Base-by-base conservation (phyloP, 2,113 vertebrate species). In the Oryctolagus cuniculus region DNA sequence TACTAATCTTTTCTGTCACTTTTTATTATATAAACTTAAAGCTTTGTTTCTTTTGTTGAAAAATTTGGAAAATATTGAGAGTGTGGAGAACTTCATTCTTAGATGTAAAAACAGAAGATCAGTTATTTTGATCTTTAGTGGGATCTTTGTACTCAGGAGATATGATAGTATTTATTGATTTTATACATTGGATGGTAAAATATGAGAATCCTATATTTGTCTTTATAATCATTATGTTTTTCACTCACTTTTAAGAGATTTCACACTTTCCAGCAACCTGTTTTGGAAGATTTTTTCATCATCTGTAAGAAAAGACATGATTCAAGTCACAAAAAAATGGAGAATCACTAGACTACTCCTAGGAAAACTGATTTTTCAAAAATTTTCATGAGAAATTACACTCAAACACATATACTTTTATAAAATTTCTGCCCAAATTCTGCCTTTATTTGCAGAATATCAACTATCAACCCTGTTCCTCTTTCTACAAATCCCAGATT, bases 241-340 rank as follows among this genome's bases (percentile, higher is more conserved):
- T 44, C 61, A 75, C 73, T 95, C 16, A 89, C 86, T 34, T 95
- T 95, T 85, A 36, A 80, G 58, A 70, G 90, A 63, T 58, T 89
- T 85, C 24, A 95, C 67, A 55, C 36, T 78, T 34, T 93, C 67
- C 31, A 81, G 19, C 51, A 93, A 85, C 25, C 36, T 90, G 21
- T 86, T 93, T 81, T 85, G 64, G 51, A 74, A 93, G 80, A 95
- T 69, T 49, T 80, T 93, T 75, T n/a, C 44, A 22, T 93, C 49
- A 86, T 90, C 91, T 95, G 51, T 74, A 86, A 74, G 58, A 83
- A 93, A 86, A 49, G 25, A 27, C 19, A 74, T 29, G 38, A 51
- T 61, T 74, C 51, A 51, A 22, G 58, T 74, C 2, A 73, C 22
- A 89, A 44, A 72, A 25, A 85, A 72, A 36, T 74, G 31, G 53